These are phyloP conservation scores for Paradisaea rubra DNA, from an alignment of 2,113 vertebrate genomes.

Conservation along the genomic window DNA sequence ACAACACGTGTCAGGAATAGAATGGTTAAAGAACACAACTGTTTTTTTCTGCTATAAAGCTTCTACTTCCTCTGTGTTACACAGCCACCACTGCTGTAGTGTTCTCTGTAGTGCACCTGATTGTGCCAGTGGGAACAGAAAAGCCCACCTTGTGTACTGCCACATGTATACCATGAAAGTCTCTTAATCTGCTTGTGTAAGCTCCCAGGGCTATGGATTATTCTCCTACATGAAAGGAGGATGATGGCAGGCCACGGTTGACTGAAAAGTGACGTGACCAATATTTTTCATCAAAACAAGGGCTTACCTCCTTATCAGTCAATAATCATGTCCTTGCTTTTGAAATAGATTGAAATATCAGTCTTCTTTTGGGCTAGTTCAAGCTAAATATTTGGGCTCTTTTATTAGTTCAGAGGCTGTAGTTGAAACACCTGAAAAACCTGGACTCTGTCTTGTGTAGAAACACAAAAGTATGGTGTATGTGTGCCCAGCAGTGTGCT, in stretches of 20 bases:
- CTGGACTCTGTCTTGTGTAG: background rate
- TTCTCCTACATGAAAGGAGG: background rate
- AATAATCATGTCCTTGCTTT: background rate
- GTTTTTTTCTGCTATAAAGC: background rate
- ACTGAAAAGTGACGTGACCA: background rate
- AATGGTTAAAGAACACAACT: background rate
- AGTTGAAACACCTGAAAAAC: background rate
- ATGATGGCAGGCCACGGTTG: background rate
- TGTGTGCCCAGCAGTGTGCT: fast-evolving
- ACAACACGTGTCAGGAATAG: background rate
- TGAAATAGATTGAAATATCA: background rate
- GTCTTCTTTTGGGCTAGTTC: background rate
- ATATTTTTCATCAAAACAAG: background rate
- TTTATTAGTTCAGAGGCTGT: background rate
- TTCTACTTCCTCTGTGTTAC: background rate
- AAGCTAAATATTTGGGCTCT: background rate
- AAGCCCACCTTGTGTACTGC: background rate
- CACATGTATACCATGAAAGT: background rate
- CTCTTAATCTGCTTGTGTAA: background rate
- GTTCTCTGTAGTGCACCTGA: background rate
- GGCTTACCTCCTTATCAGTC: background rate
- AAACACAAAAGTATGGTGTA: background rate
- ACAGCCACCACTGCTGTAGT: background rate
- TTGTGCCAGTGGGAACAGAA: background rate
- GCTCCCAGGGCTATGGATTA: background rate